Conservation (phyloP, 2,113 vertebrate species). For the Muscicapa adusta region DNA sequence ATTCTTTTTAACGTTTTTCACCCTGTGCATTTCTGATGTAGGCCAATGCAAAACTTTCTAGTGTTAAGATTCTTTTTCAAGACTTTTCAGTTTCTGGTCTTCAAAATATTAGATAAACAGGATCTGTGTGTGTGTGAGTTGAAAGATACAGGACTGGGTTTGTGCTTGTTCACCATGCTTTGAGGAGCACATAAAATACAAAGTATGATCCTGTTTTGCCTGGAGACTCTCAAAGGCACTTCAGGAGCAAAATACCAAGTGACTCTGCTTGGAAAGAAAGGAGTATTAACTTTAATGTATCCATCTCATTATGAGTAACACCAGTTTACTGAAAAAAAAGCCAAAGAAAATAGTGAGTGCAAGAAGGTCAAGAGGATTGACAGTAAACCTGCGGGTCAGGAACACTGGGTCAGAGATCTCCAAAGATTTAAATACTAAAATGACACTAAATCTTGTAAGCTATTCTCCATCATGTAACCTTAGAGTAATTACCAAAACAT, state of each 20-base stretch:
- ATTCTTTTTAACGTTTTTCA: background rate
- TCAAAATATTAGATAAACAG: background rate
- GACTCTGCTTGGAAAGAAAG: background rate
- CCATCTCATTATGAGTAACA: background rate
- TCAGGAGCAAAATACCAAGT: background rate
- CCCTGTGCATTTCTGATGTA: background rate
- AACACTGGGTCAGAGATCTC: background rate
- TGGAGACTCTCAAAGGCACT: background rate
- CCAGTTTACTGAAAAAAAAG: background rate
- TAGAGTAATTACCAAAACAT: background rate
- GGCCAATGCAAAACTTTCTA: background rate
- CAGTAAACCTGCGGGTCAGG: background rate
- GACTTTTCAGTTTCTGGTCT: background rate
- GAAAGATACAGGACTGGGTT: background rate
- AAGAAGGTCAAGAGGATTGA: background rate
- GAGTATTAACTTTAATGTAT: background rate
- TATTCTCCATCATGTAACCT: background rate
- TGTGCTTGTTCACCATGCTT: background rate
- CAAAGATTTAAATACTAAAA: background rate
- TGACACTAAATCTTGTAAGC: background rate
- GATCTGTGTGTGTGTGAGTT: fast-evolving
- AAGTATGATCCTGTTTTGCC: background rate
- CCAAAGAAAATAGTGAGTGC: background rate
- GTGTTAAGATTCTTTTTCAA: background rate
- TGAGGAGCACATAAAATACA: background rate